Conservation (phyloP, 2,113 vertebrate genomes). For the Plotosus lineatus region DNA sequence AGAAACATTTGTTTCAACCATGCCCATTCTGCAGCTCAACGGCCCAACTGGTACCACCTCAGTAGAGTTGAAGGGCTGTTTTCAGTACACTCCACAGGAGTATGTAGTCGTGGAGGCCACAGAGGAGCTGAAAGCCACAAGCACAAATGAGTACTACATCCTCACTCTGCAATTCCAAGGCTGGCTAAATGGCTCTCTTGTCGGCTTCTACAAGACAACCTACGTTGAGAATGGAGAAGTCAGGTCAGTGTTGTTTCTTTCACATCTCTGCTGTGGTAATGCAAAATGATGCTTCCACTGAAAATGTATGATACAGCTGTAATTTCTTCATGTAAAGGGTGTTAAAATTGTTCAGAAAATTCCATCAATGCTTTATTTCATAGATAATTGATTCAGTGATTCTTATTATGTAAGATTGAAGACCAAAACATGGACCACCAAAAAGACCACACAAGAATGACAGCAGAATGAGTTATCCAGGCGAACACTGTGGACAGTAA, state of each 20-base stretch:
- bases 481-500: neutral
- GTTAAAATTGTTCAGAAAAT: neutral
- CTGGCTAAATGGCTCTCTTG: constrained; percentile 87
- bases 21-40: constrained; percentile 67
- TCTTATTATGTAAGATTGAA: constrained; percentile 19
- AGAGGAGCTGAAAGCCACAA: constrained; percentile 55
- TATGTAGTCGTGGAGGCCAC: constrained; percentile 84
- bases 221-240: constrained; percentile 75
- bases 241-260: constrained; percentile 76
- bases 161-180: constrained; percentile 88
- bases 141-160: constrained; percentile 62
- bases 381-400: neutral
- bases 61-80: constrained; percentile 77
- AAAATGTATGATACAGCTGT: neutral
- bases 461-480: constrained; percentile 8
- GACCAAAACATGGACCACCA: constrained; percentile 12
- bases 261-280: neutral
- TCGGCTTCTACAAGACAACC: constrained; percentile 92
- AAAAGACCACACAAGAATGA: constrained; percentile 14
- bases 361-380: neutral
- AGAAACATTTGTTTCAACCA: constrained; percentile 77
- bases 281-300: neutral
- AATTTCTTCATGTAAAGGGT: neutral
- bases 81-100: constrained; percentile 79
- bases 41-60: constrained; percentile 1